Evolutionary conservation across 2,888 invertebrate species (phyloP).

Genomic region (Diarsia mendica): DNA sequence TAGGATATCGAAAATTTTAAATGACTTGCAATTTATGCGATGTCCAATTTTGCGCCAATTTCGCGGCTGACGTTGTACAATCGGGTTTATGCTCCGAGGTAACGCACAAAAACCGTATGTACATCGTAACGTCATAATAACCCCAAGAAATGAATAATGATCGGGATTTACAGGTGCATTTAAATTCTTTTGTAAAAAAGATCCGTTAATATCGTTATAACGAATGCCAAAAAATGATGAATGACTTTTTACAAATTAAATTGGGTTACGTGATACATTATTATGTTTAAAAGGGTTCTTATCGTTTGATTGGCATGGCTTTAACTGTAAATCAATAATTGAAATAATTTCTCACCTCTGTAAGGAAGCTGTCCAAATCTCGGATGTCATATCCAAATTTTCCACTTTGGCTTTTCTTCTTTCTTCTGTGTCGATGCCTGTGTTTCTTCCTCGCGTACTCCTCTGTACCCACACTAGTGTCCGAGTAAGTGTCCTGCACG

Average conservation of each 20-base stretch:
- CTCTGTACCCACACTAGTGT: conserved; percentile 83
- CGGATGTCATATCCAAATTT: conserved; percentile 95
- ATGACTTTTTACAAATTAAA: conserved; percentile 72
- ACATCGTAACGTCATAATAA: conserved; percentile 78
- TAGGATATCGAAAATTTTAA: conserved; percentile 69
- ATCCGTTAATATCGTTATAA: conserved; percentile 71
- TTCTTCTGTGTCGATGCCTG: conserved; percentile 86
- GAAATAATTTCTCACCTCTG: conserved; percentile 90
- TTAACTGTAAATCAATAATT: conserved; percentile 32
- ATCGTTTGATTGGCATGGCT: conserved; percentile 26
- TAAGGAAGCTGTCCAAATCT: conserved; percentile 94
- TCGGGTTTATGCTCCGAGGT: conserved; percentile 67
- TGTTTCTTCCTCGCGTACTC: conserved; percentile 85
- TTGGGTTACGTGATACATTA: conserved; percentile 58
- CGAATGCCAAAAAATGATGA: conserved; percentile 74
- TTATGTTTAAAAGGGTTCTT: conserved; percentile 44
- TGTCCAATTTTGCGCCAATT: conserved; percentile 87
- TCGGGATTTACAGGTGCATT: conserved; percentile 77
- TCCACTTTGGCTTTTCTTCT: conserved; percentile 78
- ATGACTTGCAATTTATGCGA: conserved; percentile 82
- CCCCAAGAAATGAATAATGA: conserved; percentile 77
- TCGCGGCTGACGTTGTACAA: conserved; percentile 76
- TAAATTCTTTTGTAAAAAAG: conserved; percentile 74
- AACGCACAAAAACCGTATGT: conserved; percentile 75
- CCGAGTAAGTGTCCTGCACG: conserved; percentile 79